Evolutionary conservation across 2,113 vertebrate genomes (phyloP), one percentile per base, ranked within the genome.

Genomic region (Scomber japonicus): DNA sequence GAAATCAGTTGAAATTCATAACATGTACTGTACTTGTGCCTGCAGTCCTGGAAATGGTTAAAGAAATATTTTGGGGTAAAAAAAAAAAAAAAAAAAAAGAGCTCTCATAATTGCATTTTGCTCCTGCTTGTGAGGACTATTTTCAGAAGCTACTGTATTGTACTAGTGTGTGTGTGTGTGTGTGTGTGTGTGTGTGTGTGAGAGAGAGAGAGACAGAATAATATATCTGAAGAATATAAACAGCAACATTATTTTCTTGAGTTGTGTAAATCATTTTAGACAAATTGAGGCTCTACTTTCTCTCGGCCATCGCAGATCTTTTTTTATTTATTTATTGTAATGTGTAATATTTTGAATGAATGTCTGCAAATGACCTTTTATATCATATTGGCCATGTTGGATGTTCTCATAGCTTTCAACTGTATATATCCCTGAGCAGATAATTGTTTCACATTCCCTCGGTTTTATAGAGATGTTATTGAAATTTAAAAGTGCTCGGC

Each of bases 21-120:
- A 78, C 64, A 63, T 75, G 49, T 5, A 56, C 40, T 69, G 40
- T 12, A 45, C 24, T 73, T 68, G 54, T 53, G 76, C 80, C 64
- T 55, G 48, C 78, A 78, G 72, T 64, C 30, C 17, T 65, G 60
- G 14, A 81, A 87, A 83, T 16, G 19, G 17, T 82, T 80, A 61
- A 80, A 81, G 64, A 83, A 85, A 90, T 80, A 83, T 74, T 86
- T 74, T 65, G 60, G 68, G 71, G 71, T 65, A 64, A 73, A 81
- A 55, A 53, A 27, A 21, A 21, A 21, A 21, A 21, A 21, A 21
- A 64, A 73, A 81, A 55, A 53, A 57, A 44, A 74, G 66, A 85
- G 50, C 80, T 75, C 72, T 80, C 19, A 70, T 86, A 80, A 81
- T 85, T 77, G 63, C 64, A 70, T 79, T 75, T 83, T 35, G 49